Evolutionary conservation across 2,888 invertebrate species (phyloP).

Genomic region (Venusia cambrica): DNA sequence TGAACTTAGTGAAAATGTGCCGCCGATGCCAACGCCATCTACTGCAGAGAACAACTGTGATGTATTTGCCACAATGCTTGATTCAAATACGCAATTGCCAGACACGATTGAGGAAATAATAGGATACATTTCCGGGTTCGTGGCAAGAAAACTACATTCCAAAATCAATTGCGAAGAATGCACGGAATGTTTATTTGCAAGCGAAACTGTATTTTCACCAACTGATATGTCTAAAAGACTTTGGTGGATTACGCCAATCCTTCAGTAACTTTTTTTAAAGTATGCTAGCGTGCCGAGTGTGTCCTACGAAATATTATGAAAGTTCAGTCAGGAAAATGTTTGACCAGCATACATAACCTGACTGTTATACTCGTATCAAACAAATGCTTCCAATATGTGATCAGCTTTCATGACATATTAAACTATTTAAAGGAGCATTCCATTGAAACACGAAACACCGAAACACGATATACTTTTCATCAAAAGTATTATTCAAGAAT

Average conservation of each 20-base stretch:
- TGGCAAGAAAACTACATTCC: slow-evolving; percentile 3
- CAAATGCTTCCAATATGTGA: slow-evolving; percentile 1
- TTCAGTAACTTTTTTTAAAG: slow-evolving; percentile 1
- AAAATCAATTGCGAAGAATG: slow-evolving; percentile 1
- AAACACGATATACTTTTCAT: slow-evolving; percentile 1
- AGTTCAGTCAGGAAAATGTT: background rate
- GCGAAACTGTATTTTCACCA: slow-evolving; percentile 1
- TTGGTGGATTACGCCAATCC: slow-evolving; percentile 1
- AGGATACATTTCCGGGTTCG: no score
- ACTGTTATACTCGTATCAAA: background rate
- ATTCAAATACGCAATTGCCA: no score
- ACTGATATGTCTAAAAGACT: slow-evolving; percentile 2
- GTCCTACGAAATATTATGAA: slow-evolving; percentile 1
- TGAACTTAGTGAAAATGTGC: no score
- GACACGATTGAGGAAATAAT: no score
- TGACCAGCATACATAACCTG: background rate
- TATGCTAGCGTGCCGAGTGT: slow-evolving; percentile 1
- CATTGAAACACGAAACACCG: background rate
- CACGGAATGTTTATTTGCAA: slow-evolving; percentile 1
- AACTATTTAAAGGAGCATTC: background rate
- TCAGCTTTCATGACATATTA: background rate
- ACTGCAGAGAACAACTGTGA: no score
- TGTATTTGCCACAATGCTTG: no score
- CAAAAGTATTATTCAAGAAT: slow-evolving; percentile 1
- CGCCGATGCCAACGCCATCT: no score